Percentiles rank a stretch among this genome's conserved stretches.
Conservation (phyloP, 1,140 invertebrate species). For the Zaprionus nigranus region DNA sequence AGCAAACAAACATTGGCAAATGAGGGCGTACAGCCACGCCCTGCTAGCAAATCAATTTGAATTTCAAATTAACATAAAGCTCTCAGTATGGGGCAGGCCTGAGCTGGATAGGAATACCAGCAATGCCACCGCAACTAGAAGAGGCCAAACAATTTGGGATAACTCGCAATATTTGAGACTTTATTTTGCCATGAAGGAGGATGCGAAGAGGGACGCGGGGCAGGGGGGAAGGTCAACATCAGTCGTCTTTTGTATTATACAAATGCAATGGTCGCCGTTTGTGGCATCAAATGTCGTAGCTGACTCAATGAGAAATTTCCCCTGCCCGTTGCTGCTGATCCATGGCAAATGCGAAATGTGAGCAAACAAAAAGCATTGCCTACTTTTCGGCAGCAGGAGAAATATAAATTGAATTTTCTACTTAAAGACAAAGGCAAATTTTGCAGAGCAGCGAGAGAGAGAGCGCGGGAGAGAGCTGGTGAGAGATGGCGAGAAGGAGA, state of each 20-base stretch:
- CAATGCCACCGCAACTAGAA: constrained; percentile 17
- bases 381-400: constrained; percentile 31
- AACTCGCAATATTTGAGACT: constrained; percentile 56
- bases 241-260: constrained; percentile 38
- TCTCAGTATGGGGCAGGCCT: neutral
- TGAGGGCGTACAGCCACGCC: constrained; percentile 19
- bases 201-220: neutral
- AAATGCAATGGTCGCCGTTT: constrained; percentile 49
- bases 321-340: neutral
- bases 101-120: neutral
- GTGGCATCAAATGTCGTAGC: constrained; percentile 66
- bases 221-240: no score
- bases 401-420: constrained; percentile 74
- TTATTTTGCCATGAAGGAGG: neutral
- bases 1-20: constrained; percentile 54
- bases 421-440: constrained; percentile 76
- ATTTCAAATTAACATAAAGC: constrained; percentile 69
- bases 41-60: constrained; percentile 63
- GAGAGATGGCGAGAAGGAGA: no score
- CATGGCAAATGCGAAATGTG: constrained; percentile 29
- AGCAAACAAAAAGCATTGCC: constrained; percentile 54
- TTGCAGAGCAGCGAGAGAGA: constrained; percentile 8
- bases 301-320: neutral
- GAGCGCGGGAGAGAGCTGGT: neutral
- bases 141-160: constrained; percentile 19